Percentiles rank a stretch among this genome's conserved stretches.
Conservation (phyloP, 2,797 vertebrate species). For the Coracias cyanogaster region DNA sequence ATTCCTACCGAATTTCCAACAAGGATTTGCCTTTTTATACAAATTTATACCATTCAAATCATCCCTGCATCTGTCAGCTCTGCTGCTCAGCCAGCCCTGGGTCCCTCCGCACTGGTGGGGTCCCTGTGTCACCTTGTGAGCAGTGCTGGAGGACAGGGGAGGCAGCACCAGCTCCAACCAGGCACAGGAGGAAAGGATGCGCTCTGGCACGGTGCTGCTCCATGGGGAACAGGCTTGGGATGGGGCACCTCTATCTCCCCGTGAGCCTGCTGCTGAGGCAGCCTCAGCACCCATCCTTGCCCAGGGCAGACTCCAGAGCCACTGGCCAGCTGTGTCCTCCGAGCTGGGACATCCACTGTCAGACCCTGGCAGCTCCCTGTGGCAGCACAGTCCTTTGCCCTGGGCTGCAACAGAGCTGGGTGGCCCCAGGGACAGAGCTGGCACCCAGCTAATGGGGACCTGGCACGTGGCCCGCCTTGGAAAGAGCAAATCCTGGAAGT, state of each 20-base stretch:
- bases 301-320: neutral
- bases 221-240: neutral
- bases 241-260: neutral
- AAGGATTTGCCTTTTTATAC: neutral
- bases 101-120: rapidly evolving
- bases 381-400: neutral
- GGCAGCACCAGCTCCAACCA: rapidly evolving
- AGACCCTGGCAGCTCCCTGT: neutral
- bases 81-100: neutral
- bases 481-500: neutral
- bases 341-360: neutral
- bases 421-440: neutral
- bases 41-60: neutral
- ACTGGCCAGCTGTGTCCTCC: rapidly evolving
- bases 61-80: rapidly evolving
- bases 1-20: neutral
- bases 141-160: rapidly evolving
- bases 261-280: rapidly evolving
- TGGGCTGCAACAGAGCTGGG: no score
- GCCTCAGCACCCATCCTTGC: rapidly evolving
- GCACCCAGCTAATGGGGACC: rapidly evolving
- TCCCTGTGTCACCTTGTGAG: neutral
- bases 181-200: neutral
- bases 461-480: rapidly evolving
- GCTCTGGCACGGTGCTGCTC: neutral